Conservation (phyloP, 2,113 vertebrate species). For the Xiphophorus maculatus region DNA sequence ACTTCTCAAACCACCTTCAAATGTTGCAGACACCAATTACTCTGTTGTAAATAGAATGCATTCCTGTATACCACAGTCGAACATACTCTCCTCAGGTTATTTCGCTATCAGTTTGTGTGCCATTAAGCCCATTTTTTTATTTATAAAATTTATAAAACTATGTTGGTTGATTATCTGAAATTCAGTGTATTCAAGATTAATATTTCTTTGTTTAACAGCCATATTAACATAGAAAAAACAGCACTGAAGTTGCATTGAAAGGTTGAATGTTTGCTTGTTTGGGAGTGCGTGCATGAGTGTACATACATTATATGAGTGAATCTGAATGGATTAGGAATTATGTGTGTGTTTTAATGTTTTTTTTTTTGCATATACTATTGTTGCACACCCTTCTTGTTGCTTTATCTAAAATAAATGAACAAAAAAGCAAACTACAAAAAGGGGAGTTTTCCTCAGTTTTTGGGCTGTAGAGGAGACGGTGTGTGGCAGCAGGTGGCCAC, state of each 20-base stretch:
- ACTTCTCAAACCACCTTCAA: conserved; percentile 52
- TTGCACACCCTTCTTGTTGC: conserved; percentile 38
- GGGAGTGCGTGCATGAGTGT: conserved; percentile 4
- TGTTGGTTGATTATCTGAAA: conserved; percentile 61
- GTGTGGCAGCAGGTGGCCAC: conserved; percentile 20
- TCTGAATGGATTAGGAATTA: conserved; percentile 17
- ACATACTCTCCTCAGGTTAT: conserved; percentile 81
- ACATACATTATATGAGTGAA: conserved; percentile 21
- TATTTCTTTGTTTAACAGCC: conserved; percentile 32
- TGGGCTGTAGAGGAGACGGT: not conserved
- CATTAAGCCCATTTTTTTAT: conserved; percentile 76
- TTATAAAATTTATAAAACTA: conserved; percentile 78
- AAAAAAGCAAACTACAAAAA: conserved; percentile 3
- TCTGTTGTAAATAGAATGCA: conserved; percentile 81
- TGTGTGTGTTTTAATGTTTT: conserved; percentile 15
- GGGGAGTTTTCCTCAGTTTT: conserved; percentile 7
- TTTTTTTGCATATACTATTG: conserved; percentile 26
- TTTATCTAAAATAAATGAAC: conserved; percentile 28
- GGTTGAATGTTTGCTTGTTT: conserved; percentile 29
- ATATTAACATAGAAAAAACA: conserved; percentile 49
- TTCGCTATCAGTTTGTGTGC: conserved; percentile 73
- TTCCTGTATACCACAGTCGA: conserved; percentile 70
- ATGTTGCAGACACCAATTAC: conserved; percentile 51
- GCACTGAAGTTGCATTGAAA: conserved; percentile 61
- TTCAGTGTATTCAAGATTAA: conserved; percentile 50